A percentile compares a stretch with the other conserved stretches of the same genome.
Evolutionary conservation across 2,888 invertebrate genomes (phyloP).

Genomic region (Bedellia somnulentella): DNA sequence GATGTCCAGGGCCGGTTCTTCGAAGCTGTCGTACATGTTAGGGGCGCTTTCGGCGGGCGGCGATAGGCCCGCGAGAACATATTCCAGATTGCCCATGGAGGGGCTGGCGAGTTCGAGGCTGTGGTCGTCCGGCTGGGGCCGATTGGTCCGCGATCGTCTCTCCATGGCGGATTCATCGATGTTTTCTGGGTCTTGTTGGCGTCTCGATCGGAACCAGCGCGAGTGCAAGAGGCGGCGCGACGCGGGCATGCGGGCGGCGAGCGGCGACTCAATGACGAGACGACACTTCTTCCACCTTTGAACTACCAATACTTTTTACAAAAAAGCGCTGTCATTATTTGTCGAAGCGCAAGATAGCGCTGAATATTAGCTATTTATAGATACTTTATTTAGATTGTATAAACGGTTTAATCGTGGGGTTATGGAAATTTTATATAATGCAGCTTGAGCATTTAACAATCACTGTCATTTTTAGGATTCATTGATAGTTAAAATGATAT

Average conservation of each 20-base stretch:
- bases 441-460: too few relatives aligned
- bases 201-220: conserved; percentile 14
- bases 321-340: too few relatives aligned
- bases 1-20: conserved; percentile 69
- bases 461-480: too few relatives aligned
- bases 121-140: conserved; percentile 31
- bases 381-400: too few relatives aligned
- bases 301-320: too few relatives aligned
- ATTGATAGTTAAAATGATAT: too few relatives aligned
- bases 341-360: too few relatives aligned
- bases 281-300: conserved; percentile 22
- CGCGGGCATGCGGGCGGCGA: conserved; percentile 34
- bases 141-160: conserved; percentile 17
- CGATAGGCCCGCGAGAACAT: conserved; percentile 78
- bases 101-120: conserved; percentile 70
- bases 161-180: conserved; percentile 29
- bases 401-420: too few relatives aligned
- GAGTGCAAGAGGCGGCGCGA: conserved; percentile 29
- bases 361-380: too few relatives aligned
- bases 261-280: too few relatives aligned
- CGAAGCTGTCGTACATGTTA: conserved; percentile 80
- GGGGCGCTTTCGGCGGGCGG: conserved; percentile 81
- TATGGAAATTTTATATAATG: too few relatives aligned
- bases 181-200: conserved; percentile 26
- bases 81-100: conserved; percentile 69